Conservation (phyloP, 1,140 invertebrate genomes). For the Rhagoletis pomonella region DNA sequence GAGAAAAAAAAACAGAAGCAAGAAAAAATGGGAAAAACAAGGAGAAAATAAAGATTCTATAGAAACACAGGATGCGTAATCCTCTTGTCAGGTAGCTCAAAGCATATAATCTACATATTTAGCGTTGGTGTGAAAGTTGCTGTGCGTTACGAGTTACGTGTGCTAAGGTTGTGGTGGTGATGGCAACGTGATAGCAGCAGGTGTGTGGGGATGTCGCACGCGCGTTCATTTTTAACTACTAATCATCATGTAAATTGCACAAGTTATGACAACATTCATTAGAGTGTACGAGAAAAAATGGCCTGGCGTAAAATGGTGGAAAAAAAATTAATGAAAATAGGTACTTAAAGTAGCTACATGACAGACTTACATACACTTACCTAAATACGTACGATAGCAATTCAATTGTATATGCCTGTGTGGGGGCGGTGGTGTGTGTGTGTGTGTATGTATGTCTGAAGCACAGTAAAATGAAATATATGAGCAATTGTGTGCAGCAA, state of each 20-base stretch:
- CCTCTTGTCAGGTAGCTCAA: not conserved
- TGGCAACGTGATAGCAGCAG: not conserved
- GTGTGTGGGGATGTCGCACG: not conserved
- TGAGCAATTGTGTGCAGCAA: too few species aligned
- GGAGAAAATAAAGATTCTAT: not conserved
- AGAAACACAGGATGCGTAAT: not conserved
- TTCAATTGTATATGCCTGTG: too few species aligned
- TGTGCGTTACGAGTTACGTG: not conserved
- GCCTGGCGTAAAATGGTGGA: not conserved
- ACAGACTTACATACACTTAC: slow-evolving; percentile 1
- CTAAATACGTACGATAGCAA: not conserved
- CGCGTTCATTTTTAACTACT: slow-evolving; percentile 2
- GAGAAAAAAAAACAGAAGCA: not conserved
- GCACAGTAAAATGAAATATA: not conserved
- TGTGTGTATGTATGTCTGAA: not conserved
- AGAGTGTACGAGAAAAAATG: slow-evolving; percentile 26
- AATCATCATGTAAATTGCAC: slow-evolving; percentile 20
- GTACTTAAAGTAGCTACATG: not conserved
- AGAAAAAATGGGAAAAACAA: not conserved
- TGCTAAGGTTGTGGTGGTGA: not conserved
- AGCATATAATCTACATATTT: not conserved
- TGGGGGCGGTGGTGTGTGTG: not conserved
- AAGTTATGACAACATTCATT: slow-evolving; percentile 49
- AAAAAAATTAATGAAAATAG: slow-evolving; percentile 22
- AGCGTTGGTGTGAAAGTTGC: not conserved